Base-by-base conservation (phyloP, 2,888 invertebrate genomes). In the Mimachlamys varia region DNA sequence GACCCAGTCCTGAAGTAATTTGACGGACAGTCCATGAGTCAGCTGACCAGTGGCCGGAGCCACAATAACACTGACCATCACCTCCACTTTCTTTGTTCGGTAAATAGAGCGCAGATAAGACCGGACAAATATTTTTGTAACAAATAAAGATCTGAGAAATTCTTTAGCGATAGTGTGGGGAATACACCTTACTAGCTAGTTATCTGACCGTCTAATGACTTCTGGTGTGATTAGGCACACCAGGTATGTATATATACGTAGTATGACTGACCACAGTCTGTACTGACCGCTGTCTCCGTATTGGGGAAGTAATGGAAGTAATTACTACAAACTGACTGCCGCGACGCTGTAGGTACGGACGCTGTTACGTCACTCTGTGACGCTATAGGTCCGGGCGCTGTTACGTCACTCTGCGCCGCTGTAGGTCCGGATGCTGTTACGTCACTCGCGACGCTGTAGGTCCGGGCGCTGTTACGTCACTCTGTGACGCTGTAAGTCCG, bases 91-190 rank as follows among this genome's bases (percentile, higher is more conserved):
- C 76, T 76, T 76, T 76, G 76, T 76, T 27, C 33, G 27, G 76
- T 76, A 12, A 76, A 76, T 76, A 76, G 12, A 27, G 12, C 13
- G 15, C 76, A 76, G 76, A 76, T 76, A 76, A 76, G 76, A 17
- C 33, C 2, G 76, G 76, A 76, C 76, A 76, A 76, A 76, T 76
- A 76, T 76, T 76, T 76, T 76, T 76, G 76, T 76, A 76, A 33
- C 76, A 76, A 76, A 76, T 76, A 76, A 76, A 76, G 76, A 76
- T 76, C 33, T 33, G 76, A 76, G 76, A 76, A 76, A 76, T 76
- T 76, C 76, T 76, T 76, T 76, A 27, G 76, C 4, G 27, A 76
- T 76, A 76, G 76, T 76, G 76, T 22, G 33, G 22, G 76, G 76
- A 76, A 76, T 76, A 76, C 76, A 22, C 33, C 27, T 13, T 27